Percentiles rank a stretch among this genome's conserved stretches.
Evolutionary conservation across 1,140 invertebrate species (phyloP).

Genomic region (Antheraea mylitta): DNA sequence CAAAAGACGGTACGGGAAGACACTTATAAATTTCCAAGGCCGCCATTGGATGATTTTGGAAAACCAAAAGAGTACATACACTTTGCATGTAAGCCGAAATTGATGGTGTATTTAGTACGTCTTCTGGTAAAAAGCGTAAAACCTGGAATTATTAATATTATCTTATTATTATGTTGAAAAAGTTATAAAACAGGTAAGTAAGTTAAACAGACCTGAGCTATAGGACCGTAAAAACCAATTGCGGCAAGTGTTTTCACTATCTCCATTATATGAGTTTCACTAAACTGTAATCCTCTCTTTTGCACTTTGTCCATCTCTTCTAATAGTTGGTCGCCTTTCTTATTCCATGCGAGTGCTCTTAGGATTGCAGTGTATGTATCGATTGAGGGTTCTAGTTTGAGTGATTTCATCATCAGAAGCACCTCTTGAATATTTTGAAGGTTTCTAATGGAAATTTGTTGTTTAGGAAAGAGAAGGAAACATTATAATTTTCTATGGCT

Average conservation of each 20-base stretch:
- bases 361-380: slow-evolving; percentile 75
- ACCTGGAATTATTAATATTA: slow-evolving; percentile 42
- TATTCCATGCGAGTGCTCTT: slow-evolving; percentile 70
- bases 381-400: slow-evolving; percentile 66
- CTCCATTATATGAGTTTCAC: slow-evolving; percentile 72
- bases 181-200: not conserved
- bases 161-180: not conserved
- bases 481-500: no score
- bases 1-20: slow-evolving; percentile 61
- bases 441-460: slow-evolving; percentile 43
- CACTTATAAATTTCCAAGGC: slow-evolving; percentile 71
- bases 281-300: slow-evolving; percentile 45
- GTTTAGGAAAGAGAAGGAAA: no score
- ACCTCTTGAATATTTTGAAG: slow-evolving; percentile 66
- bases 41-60: slow-evolving; percentile 61
- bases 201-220: slow-evolving; percentile 28
- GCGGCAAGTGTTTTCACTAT: slow-evolving; percentile 70
- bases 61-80: slow-evolving; percentile 57
- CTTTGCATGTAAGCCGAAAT: slow-evolving; percentile 69
- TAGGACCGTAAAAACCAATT: slow-evolving; percentile 39
- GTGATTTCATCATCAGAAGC: slow-evolving; percentile 75
- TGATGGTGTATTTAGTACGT: slow-evolving; percentile 48
- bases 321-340: slow-evolving; percentile 65
- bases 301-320: slow-evolving; percentile 44
- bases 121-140: slow-evolving; percentile 48